phyloP scores from a whole-genome alignment of 2,888 invertebrate genomes.

The Erebia aethiops region DNA sequence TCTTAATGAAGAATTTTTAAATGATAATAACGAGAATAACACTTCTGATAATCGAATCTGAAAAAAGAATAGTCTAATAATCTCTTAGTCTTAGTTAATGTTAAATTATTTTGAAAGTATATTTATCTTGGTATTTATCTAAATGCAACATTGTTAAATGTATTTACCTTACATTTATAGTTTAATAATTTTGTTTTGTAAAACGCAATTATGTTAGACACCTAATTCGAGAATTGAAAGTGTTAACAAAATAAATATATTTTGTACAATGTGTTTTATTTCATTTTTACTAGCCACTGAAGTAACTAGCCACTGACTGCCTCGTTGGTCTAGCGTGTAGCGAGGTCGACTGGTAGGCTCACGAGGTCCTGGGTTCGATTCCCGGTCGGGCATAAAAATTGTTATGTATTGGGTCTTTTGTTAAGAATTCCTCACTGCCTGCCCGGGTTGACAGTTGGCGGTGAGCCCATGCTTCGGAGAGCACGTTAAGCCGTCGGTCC shows the following conservation, averaged over 20 bases:
- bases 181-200: conserved; percentile 35
- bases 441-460: no score
- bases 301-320: neutral
- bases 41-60: neutral
- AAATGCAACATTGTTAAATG: conserved; percentile 15
- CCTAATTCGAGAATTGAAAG: conserved; percentile 49
- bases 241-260: conserved; percentile 62
- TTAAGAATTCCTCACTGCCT: no score
- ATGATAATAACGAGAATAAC: neutral
- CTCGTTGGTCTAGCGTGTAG: no score
- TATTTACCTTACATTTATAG: conserved; percentile 20
- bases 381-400: no score
- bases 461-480: no score
- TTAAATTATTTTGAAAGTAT: no score
- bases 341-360: no score
- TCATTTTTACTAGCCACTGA: conserved; percentile 1
- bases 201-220: conserved; percentile 38
- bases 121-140: neutral
- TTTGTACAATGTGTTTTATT: conserved; percentile 52
- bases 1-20: neutral
- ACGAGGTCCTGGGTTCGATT: no score
- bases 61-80: no score
- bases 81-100: no score
- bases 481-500: no score
- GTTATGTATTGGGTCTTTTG: no score